Evolutionary conservation across 2,113 vertebrate species (phyloP).

Genomic region (Protobothrops mucrosquamatus): DNA sequence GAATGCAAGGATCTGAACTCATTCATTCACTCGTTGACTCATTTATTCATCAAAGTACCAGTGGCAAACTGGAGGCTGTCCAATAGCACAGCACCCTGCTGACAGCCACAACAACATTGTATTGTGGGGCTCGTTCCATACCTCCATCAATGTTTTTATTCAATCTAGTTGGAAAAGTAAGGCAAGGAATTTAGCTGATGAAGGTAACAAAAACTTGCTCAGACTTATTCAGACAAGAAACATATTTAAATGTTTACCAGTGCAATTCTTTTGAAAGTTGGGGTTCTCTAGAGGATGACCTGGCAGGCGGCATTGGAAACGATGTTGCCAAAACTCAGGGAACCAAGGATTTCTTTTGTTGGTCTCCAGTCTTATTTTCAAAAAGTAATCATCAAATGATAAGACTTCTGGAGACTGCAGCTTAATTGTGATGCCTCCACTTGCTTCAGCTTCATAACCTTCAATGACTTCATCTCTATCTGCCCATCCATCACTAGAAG

Average conservation of each 20-base stretch:
- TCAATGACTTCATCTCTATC: slow-evolving; percentile 98
- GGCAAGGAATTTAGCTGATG: neutral
- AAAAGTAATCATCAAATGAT: slow-evolving; percentile 93
- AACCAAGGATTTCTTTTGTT: slow-evolving; percentile 98
- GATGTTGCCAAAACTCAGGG: slow-evolving; percentile 96
- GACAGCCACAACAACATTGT: no score
- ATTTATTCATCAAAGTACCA: neutral
- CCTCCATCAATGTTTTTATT: neutral
- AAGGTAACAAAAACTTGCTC: neutral
- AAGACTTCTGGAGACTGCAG: slow-evolving; percentile 90
- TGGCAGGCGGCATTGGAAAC: slow-evolving; percentile 91
- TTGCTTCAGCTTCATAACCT: slow-evolving; percentile 92
- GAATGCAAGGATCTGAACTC: neutral
- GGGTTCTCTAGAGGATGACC: slow-evolving; percentile 88
- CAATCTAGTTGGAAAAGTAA: neutral
- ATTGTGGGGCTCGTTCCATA: neutral
- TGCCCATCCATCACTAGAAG: slow-evolving; percentile 93
- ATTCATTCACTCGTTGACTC: neutral
- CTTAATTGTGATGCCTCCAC: slow-evolving; percentile 97
- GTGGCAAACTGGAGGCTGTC: neutral
- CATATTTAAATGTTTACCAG: slow-evolving; percentile 73
- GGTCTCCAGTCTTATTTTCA: slow-evolving; percentile 87
- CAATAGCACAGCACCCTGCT: neutral
- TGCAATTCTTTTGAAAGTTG: slow-evolving; percentile 91
- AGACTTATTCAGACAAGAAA: neutral